Conservation (phyloP, 2,888 invertebrate genomes). For the Silvanus unidentatus region DNA sequence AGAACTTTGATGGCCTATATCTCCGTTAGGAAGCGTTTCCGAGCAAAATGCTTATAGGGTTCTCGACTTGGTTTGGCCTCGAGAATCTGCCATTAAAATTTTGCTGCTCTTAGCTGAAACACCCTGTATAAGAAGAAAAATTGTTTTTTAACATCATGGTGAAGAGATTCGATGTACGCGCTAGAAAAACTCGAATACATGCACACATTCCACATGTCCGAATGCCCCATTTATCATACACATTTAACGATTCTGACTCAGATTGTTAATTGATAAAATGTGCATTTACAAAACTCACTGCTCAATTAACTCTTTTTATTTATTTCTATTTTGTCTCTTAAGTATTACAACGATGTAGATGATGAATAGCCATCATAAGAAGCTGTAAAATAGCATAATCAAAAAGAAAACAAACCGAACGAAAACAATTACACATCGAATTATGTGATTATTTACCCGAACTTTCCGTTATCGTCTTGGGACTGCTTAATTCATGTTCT, state of each 20-base stretch:
- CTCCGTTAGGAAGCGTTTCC: too few relatives aligned
- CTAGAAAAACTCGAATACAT: constrained; percentile 11
- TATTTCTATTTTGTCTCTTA: too few relatives aligned
- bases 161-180: too few relatives aligned
- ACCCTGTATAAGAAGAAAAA: too few relatives aligned
- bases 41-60: too few relatives aligned
- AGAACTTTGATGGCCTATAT: too few relatives aligned
- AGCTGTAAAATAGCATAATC: constrained; percentile 53
- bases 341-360: constrained; percentile 64
- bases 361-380: constrained; percentile 68
- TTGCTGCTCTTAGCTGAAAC: too few relatives aligned
- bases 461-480: constrained; percentile 57
- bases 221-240: constrained; percentile 11
- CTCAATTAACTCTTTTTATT: constrained; percentile 20
- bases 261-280: constrained; percentile 5
- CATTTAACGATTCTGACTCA: constrained; percentile 2
- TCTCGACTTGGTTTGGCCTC: too few relatives aligned
- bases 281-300: constrained; percentile 24
- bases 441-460: constrained; percentile 56
- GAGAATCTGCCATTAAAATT: too few relatives aligned
- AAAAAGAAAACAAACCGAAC: constrained; percentile 1
- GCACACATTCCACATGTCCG: constrained; percentile 43
- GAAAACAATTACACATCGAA: constrained; percentile 5
- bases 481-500: constrained; percentile 46
- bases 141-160: too few relatives aligned